Evolutionary conservation across 2,113 vertebrate species (phyloP), one percentile per base, ranked within the genome.

Genomic region (Hemiprocne comata): DNA sequence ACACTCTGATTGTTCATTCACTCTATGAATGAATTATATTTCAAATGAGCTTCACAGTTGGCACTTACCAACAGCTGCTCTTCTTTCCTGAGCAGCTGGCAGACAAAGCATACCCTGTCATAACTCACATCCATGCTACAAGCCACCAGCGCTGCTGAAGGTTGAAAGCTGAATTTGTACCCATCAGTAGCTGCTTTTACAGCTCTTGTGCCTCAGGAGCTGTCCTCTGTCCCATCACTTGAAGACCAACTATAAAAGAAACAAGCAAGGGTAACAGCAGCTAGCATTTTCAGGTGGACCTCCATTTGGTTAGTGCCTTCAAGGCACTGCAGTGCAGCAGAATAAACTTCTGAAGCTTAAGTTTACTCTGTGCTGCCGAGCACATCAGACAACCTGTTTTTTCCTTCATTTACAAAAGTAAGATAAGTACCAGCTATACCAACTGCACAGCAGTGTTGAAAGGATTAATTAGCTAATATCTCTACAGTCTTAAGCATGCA

Each of bases 401-500:
- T 67, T 14, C n/a, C 23, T 89, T 65, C 34, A 44, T 71, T 91
- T 95, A 58, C 51, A 42, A 76, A 53, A 75, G 12, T 54, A 85
- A 80, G 53, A 75, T 48, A 92, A 91, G 57, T 48, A 28, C 29
- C 71, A 90, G 58, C 87, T 74, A 72, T 8, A 87, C 31, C 51
- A 94, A 94, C 81, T 25, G 67, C 94, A 91, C 78, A 93, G 95
- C 90, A 89, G 61, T 79, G 34, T 25, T 78, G 80, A 69, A 89
- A 95, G 84, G 84, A 94, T 89, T 96, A 95, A 94, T 95, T 94
- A 94, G 92, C 65, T 87, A 95, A 83, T 88, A 87, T 93, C 62
- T 66, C 60, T 46, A 55, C 36, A 77, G 66, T 83, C 87, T 94
- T 93, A 90, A 90, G 82, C 67, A 88, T 44, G 64, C 51, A 91